Base-by-base conservation (phyloP, 2,888 invertebrate genomes). In the Anorthoa munda region DNA sequence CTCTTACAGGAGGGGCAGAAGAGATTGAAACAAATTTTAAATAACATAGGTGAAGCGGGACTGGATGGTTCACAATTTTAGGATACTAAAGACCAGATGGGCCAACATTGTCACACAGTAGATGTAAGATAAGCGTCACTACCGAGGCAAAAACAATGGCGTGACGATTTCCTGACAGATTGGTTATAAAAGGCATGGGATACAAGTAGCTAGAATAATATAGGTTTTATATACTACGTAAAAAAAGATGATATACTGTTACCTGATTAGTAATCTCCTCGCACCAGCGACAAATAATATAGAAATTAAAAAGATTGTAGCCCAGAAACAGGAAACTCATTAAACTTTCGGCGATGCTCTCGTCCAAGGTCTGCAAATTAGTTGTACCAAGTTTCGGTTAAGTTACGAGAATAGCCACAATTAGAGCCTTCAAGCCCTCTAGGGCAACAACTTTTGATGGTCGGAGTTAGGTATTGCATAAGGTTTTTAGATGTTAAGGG, bases 231-330 rank as follows among this genome's bases (percentile, higher is more conserved):
- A 39, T 9, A 1, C 9, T 39, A 39, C 39, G 39, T 39, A 39
- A 39, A 39, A n/a, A 31, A 39, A 39, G 7, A 39, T 39, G 39
- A 39, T 15, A 12, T 21, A 13, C 21, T 7, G 18, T 60, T 77
- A 96, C 95, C 94, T 94, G 92, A 51, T 90, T 89, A 59, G 92
- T 94, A 18, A 96, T 91, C 83, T 95, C 95, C 69, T 95, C 94
- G 67, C 94, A 94, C 95, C 95, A 95, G 45, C 92, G 92, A 73
- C 96, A 96, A 46, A 95, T 91, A 26, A 94, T 89, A 79, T 92
- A 95, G 21, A 95, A 89, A 59, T 91, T 91, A 69, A 93, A 94
- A 82, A 93, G 87, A 67, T 95, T 96, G 84, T 95, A 96, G 5
- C 91, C 89, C 83, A 96, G 86, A 77, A 91, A 96, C 11, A 95